Evolutionary conservation across 2,888 invertebrate species (phyloP).

Genomic region (Epistrophe eligans): DNA sequence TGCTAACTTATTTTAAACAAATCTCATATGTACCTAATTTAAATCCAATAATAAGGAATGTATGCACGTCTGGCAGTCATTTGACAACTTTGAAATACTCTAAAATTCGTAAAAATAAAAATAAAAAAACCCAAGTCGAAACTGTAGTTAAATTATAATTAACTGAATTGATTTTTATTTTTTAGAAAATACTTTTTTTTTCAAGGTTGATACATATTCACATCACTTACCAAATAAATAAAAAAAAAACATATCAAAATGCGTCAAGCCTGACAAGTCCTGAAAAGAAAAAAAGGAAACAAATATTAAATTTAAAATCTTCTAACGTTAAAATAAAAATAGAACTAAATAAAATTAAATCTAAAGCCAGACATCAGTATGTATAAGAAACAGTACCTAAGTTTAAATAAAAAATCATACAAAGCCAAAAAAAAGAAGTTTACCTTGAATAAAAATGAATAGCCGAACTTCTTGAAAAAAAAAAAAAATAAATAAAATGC

Average conservation of each 20-base stretch:
- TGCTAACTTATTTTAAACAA: too few species aligned
- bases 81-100: too few species aligned
- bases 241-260: constrained; percentile 42
- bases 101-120: too few species aligned
- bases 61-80: too few species aligned
- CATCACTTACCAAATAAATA: constrained; percentile 56
- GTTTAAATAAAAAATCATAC: background rate
- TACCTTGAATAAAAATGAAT: constrained; percentile 66
- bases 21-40: too few species aligned
- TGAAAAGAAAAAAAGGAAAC: constrained; percentile 39
- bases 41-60: too few species aligned
- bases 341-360: background rate
- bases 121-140: too few species aligned
- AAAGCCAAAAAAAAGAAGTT: constrained; percentile 60
- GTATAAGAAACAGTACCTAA: too few species aligned
- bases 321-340: background rate
- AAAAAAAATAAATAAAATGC: background rate
- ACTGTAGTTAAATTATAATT: background rate
- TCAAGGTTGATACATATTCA: too few species aligned
- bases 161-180: background rate
- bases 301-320: constrained; percentile 31
- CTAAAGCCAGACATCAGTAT: constrained; percentile 30
- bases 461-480: constrained; percentile 50
- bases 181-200: too few species aligned
- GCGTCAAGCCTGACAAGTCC: constrained; percentile 55